Evolutionary conservation across 2,888 invertebrate genomes (phyloP).

Genomic region (Callyntrura guangdongensis): DNA sequence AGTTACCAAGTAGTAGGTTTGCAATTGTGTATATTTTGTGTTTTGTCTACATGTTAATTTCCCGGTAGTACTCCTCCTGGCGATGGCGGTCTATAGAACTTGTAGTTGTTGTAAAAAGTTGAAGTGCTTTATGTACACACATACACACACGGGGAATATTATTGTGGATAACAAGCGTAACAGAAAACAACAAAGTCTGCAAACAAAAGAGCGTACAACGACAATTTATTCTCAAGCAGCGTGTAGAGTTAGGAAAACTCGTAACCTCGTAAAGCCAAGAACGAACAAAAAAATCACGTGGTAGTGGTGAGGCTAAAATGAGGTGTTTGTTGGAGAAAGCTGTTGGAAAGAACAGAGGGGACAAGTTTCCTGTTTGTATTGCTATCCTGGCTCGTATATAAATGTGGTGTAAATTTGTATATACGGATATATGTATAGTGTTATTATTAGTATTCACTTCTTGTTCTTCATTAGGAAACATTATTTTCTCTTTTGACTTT

Average conservation of each 20-base stretch:
- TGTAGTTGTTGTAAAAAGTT: slow-evolving; percentile 19
- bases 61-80: background rate
- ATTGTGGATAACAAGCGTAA: slow-evolving; percentile 64
- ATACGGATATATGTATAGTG: background rate
- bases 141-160: slow-evolving; percentile 19
- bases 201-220: slow-evolving; percentile 61
- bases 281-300: background rate
- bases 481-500: slow-evolving; percentile 42
- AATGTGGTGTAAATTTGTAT: background rate
- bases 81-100: background rate
- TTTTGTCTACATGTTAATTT: slow-evolving; percentile 13
- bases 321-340: slow-evolving; percentile 52
- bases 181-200: slow-evolving; percentile 65
- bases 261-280: background rate
- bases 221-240: slow-evolving; percentile 63
- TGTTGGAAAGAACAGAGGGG: slow-evolving; percentile 24
- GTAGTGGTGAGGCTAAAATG: background rate
- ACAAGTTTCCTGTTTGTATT: slow-evolving; percentile 32
- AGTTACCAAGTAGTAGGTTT: background rate
- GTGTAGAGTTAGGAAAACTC: slow-evolving; percentile 12
- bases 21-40: background rate
- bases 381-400: background rate
- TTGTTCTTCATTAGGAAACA: slow-evolving; percentile 49
- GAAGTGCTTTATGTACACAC: slow-evolving; percentile 33
- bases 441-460: background rate